phyloP scores from a whole-genome alignment of 2,888 invertebrate species.

The Chymomyza amoena region DNA sequence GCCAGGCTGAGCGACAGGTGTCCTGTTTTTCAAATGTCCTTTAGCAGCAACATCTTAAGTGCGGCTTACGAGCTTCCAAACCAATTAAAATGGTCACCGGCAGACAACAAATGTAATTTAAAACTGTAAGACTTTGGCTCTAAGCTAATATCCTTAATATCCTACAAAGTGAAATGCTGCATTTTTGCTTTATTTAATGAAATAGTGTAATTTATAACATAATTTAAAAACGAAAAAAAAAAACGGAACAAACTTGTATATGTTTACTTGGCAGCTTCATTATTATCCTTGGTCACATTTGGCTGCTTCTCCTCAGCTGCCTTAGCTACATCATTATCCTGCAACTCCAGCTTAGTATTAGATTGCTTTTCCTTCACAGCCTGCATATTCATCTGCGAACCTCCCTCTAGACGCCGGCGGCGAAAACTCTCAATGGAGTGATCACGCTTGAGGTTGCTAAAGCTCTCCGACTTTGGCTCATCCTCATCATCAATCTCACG shows the following conservation, averaged over 20 bases:
- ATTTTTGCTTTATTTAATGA: too few species aligned
- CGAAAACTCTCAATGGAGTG: slow-evolving; percentile 21
- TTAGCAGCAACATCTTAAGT: slow-evolving; percentile 2
- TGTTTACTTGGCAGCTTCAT: too few species aligned
- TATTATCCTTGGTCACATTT: too few species aligned
- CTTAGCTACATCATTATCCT: too few species aligned
- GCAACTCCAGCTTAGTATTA: too few species aligned
- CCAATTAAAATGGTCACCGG: slow-evolving; percentile 65
- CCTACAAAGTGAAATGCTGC: too few species aligned
- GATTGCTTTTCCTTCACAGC: too few species aligned
- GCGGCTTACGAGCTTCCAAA: slow-evolving; percentile 59
- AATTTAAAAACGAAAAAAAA: too few species aligned
- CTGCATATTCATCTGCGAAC: not conserved
- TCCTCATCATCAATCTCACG: slow-evolving; percentile 8
- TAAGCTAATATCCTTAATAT: not conserved
- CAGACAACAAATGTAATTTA: not conserved
- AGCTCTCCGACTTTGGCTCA: not conserved
- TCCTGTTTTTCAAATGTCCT: not conserved
- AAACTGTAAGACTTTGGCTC: not conserved
- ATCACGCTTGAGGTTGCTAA: slow-evolving; percentile 11
- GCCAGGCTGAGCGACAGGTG: slow-evolving; percentile 7
- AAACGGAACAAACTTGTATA: too few species aligned
- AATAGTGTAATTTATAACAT: too few species aligned
- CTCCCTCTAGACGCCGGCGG: not conserved
- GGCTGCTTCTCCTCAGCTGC: too few species aligned